Evolutionary conservation across 2,888 invertebrate species (phyloP), one percentile per base, ranked within the genome.

Genomic region (Tenthredo mesomela): DNA sequence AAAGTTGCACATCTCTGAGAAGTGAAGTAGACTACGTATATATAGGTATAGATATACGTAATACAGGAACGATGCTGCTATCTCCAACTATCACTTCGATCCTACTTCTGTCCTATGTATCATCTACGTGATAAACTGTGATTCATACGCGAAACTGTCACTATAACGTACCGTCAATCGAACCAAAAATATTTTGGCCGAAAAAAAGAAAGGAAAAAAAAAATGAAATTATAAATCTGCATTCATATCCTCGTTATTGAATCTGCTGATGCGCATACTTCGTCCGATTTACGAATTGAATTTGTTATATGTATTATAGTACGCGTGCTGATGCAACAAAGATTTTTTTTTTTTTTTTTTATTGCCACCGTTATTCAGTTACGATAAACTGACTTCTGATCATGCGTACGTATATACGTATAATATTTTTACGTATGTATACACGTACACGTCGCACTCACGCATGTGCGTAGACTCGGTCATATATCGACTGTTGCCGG

Each of bases 401-500:
- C 73, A 40, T n/a, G 43, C 9, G 21, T 33, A 43, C 43, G 73
- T 15, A 37, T 25, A 37, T 71, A 37, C 75, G 47, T n/a, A 37
- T 43, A 21, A 12, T 65, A 21, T 37, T 15, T 12, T 21, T 47
- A 73, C 21, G 21, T 21, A 18, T 43, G 40, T 21, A 10, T 61
- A 50, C 15, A 47, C 15, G 12, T 29, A 77, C 29, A 33, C 21
- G 50, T 25, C 6, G 50, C 18, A 29, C 50, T 54, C 43, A 67
- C 67, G 82, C 67, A 47, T 70, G 82, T 67, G 82, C 82, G 82
- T 70, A 61, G 70, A 5, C 9, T 61, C 21, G 61, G 80, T 80
- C 21, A 33, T 70, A 82, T 82, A 82, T 82, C 82, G 82, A 70
- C 67, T 82, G 47, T 43, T 82, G 25, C 47, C 67, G 65, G 82